Conservation (phyloP, 2,888 invertebrate species). For the Nipponacmea schrenckii region DNA sequence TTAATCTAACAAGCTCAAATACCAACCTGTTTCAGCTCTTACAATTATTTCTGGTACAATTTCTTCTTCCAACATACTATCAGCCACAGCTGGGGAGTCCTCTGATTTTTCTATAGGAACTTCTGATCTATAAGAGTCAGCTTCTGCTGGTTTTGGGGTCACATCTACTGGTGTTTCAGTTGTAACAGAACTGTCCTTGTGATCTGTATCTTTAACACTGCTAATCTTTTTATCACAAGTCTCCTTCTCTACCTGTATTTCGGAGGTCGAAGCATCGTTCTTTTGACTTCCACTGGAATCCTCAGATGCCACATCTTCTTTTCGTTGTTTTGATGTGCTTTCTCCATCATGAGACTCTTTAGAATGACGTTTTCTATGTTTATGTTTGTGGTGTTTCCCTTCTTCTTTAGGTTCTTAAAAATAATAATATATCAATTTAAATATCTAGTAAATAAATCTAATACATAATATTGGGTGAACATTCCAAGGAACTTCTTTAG, state of each 20-base stretch:
- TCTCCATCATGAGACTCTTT: background rate
- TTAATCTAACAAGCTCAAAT: no score
- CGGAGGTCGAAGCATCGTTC: no score
- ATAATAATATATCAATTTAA: background rate
- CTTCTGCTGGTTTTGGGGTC: no score
- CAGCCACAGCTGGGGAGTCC: background rate
- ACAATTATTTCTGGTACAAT: constrained; percentile 25
- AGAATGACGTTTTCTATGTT: constrained; percentile 1
- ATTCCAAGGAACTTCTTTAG: no score
- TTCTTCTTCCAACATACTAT: background rate
- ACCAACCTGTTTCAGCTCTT: constrained; percentile 21
- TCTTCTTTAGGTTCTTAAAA: background rate
- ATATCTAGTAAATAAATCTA: background rate
- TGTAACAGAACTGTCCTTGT: no score
- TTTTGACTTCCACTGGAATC: background rate
- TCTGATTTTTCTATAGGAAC: background rate
- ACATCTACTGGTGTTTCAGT: no score
- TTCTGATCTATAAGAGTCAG: no score
- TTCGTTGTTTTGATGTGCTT: constrained; percentile 3
- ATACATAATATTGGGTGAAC: no score
- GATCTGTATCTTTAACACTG: no score
- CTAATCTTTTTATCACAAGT: no score
- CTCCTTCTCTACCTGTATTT: no score
- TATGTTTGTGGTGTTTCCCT: background rate
- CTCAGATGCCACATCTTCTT: background rate